phyloP scores from a whole-genome alignment of 1,140 invertebrate genomes.

The Sipha flava region DNA sequence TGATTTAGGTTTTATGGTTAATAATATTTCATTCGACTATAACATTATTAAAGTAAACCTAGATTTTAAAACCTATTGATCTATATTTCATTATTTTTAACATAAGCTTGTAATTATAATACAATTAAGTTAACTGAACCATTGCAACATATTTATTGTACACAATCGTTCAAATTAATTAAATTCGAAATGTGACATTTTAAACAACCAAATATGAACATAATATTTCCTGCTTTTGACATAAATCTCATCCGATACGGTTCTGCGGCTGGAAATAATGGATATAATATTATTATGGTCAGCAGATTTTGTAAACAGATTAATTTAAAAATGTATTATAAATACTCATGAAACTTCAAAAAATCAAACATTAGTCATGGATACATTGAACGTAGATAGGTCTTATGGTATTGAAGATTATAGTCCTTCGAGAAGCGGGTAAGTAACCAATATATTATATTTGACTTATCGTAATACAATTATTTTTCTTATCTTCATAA shows the following conservation, averaged over 20 bases:
- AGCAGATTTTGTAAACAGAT: neutral
- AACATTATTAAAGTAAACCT: too few relatives aligned
- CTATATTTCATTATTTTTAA: too few relatives aligned
- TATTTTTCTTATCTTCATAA: too few relatives aligned
- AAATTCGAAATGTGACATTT: neutral
- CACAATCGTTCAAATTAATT: neutral
- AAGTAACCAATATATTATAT: neutral
- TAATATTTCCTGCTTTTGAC: slow-evolving; percentile 4
- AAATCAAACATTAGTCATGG: neutral
- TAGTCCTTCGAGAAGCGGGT: neutral
- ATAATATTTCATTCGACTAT: too few relatives aligned
- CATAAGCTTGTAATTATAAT: neutral
- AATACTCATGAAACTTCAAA: neutral
- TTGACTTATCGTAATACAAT: too few relatives aligned
- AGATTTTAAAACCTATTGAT: too few relatives aligned
- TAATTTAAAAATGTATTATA: neutral
- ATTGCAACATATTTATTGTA: neutral
- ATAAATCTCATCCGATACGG: neutral
- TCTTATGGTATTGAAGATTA: slow-evolving; percentile 16
- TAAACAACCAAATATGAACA: neutral
- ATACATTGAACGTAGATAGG: neutral
- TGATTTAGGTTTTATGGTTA: too few relatives aligned
- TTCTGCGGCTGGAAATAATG: neutral
- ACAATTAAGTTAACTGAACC: neutral
- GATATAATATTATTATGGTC: neutral